Evolutionary conservation across 2,888 invertebrate species (phyloP), one percentile per base, ranked within the genome.

Genomic region (Diadromus collaris): DNA sequence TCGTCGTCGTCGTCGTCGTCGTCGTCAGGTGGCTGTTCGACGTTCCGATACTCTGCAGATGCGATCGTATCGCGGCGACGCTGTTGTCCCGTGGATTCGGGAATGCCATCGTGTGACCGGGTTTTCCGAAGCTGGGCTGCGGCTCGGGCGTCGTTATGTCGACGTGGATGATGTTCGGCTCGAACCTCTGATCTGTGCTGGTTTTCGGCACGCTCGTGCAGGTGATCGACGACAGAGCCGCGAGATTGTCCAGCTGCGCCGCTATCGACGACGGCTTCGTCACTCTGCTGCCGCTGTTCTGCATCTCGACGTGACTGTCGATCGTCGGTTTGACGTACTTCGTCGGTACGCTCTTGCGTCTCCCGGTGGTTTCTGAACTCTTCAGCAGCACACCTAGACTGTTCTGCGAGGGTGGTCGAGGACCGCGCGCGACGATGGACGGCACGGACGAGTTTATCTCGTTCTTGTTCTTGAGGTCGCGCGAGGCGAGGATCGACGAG

Each of bases 191-290:
- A 9, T 72, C 63, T 6, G 24, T 65, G 16, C 13, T 48, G 9
- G 24, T 41, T 29, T 72, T 71, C 4, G 21, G 63, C 0, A 46
- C 16, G 13, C 48, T 73, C 3, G n/a, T 29, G 6, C 65, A 73
- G 48, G 68, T 79, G 5, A 58, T 51, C 58, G 29, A 46, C 9
- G 27, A 46, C 24, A 72, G 27, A 1, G 78, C 19, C 3, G 67
- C 41, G 5, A 79, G 75, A 60, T 77, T 80, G 6, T 80, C 81
- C 0, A 83, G 71, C 32, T 83, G 83, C 7, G 83, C 81, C 1
- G 78, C 80, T 34, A 83, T 83, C 32, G 82, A 79, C 70, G 79
- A 78, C 70, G 79, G 81, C 56, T 69, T 81, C 29, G 67, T 80
- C 19, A 68, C 48, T 2, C 76, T 81, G 6, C 29, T 10, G 38